Evolutionary conservation across 2,797 vertebrate species (phyloP), one percentile per base, ranked within the genome.

Genomic region (Xerus rutilus): DNA sequence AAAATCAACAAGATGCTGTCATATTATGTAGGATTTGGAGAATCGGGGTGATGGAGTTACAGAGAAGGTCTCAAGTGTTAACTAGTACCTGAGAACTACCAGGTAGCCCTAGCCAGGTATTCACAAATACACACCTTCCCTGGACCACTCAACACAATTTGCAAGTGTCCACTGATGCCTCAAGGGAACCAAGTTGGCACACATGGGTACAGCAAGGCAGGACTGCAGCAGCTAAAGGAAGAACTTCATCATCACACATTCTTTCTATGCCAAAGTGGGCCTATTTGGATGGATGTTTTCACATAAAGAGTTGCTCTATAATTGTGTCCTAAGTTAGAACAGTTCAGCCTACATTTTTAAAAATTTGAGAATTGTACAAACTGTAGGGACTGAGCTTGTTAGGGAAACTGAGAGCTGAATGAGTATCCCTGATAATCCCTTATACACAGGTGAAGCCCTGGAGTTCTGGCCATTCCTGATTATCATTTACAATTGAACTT

Each of bases 321-420:
- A 86, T 76, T 79, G 32, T 32, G 11, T 78, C 47, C 25, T 62
- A 30, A 4, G 32, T 94, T 76, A 87, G 32, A 90, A 78, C 25
- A 45, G 3, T 54, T 84, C 70, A 39, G n/a, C 86, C 74, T 94
- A 76, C 14, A 18, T 79, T 69, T 70, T 79, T 54, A 86, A 93
- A 8, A 32, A 67, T 20, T 94, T n/a, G 47, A 47, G 39, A 72
- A 91, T 83, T 69, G 18, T 70, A 57, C 9, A 47, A 6, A 23
- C 18, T 73, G 7, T 73, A n/a, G 43, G 30, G 15, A 67, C 39
- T 39, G 78, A 65, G 6, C 39, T 73, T 92, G 14, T 17, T 59
- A 70, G 45, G 92, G 74, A 89, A 86, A 87, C 15, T 72, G 21
- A 91, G 30, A 67, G 14, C 76, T 87, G 11, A 88, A 39, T 82